phyloP scores from a whole-genome alignment of 2,113 vertebrate species.

The Numida meleagris region DNA sequence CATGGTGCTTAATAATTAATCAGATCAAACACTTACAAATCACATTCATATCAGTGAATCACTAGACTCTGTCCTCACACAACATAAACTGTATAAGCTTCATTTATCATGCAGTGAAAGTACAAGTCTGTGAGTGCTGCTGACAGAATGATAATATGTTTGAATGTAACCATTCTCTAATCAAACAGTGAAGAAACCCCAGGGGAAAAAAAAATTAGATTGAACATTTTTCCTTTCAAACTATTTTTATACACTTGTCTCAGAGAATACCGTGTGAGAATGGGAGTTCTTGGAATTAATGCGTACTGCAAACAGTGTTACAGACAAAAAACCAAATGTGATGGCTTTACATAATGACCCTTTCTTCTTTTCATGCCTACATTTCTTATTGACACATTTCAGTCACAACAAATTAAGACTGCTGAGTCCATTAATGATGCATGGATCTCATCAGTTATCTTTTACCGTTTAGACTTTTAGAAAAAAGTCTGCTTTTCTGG shows the following conservation, averaged over 20 bases:
- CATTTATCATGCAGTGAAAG: slow-evolving; percentile 52
- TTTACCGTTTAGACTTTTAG: background rate
- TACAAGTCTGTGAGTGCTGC: background rate
- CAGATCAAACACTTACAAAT: slow-evolving; percentile 22
- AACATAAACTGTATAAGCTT: slow-evolving; percentile 43
- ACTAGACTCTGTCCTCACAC: background rate
- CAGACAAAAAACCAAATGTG: background rate
- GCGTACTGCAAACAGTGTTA: slow-evolving; percentile 12
- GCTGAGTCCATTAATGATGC: background rate
- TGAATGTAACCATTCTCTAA: slow-evolving; percentile 45
- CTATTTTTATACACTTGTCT: slow-evolving; percentile 39
- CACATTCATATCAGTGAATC: background rate
- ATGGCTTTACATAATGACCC: background rate
- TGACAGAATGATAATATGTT: slow-evolving; percentile 46
- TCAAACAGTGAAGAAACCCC: slow-evolving; percentile 44
- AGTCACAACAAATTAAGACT: background rate
- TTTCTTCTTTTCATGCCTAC: background rate
- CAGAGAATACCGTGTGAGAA: background rate
- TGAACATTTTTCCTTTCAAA: slow-evolving; percentile 56
- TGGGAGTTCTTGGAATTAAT: slow-evolving; percentile 9
- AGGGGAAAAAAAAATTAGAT: slow-evolving; percentile 31
- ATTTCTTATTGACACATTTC: background rate
- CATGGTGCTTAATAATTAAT: background rate
- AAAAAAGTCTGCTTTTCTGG: background rate
- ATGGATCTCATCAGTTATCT: background rate